Base-by-base conservation (phyloP, 2,113 vertebrate genomes). In the Colinus virginianus region DNA sequence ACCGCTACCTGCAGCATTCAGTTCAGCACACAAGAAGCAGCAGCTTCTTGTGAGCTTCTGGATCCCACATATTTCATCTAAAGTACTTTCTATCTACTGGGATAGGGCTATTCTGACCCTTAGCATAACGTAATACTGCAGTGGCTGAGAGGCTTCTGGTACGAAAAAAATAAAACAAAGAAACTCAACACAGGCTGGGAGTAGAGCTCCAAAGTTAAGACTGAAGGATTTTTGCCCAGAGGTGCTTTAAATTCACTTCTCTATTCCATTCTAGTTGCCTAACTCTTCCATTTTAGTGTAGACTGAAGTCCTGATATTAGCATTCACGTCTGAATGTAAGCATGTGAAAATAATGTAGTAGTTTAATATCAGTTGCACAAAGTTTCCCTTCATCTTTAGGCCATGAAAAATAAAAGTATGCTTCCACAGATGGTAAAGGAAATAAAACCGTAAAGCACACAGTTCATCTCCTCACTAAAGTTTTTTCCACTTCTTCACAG, bases 291-390 rank as follows among this genome's bases (percentile, higher is more conserved):
- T 23, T 69, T 90, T 79, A 64, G 18, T 26, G 28, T 25, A 82
- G 67, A 58, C 64, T 83, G 83, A 77, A 71, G 61, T 61, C 72
- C 80, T 2, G 1, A 19, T 38, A 87, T 56, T 13, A 90, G 40
- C 43, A 94, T 43, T 87, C 30, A 90, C 40, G 67, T 94, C 84
- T 56, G n/a, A 83, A 84, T 14, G 9, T 64, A 64, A 78, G 36
- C 30, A 25, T 9, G 15, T 63, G 85, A 92, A 96, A 92, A 78
- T 75, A 93, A 89, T 6, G 4, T 36, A 89, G 74, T 6, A 61
- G 82, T 46, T 96, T 94, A 88, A 91, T 9, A 34, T 64, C 64
- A 88, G 79, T 90, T 90, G 66, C 69, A 80, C 30, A 55, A 83
- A 89, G 86, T 81, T 90, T 94, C 69, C 78, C 38, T 23, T 91